Evolutionary conservation across 1,140 invertebrate species (phyloP), one percentile per base, ranked within the genome.

Genomic region (Laupala kohalensis): DNA sequence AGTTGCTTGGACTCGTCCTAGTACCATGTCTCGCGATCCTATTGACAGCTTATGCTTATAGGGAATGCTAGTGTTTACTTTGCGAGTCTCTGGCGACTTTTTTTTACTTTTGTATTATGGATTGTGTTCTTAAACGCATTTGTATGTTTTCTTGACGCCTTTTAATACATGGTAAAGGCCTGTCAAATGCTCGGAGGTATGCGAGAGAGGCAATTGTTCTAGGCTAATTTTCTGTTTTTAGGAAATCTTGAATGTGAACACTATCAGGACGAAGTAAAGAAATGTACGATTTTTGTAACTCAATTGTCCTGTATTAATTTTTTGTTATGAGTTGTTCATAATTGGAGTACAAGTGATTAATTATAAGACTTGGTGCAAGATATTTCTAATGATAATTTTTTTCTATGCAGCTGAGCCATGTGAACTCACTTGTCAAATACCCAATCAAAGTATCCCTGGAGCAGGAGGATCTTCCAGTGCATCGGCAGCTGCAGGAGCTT

Each of bases 381-480:
- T 63, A 25, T 25, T 6, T 27, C 65, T 25, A 13, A 66, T 66
- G 24, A 13, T 25, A 9, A 27, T 66, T 25, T 27, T 66, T 66
- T 13, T 69, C 74, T 77, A 83, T 83, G 62, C 80, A 88, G 88
- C 85, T 78, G 89, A 91, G 80, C 87, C 89, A 85, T 90, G 88
- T 84, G 90, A 90, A 76, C 84, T 89, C 74, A 86, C 87, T 74
- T 89, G 87, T 80, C 88, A 86, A 69, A 85, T 83, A 72, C 83
- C 83, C 74, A 86, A 86, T 80, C 84, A 90, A 80, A 87, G 86
- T 80, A 88, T 90, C 79, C 81, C 85, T 72, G 81, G 78, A 3
- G 78, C 76, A 67, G 72, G 71, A 25, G 62, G 62, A 12, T 29
- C 71, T 12, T 69, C 73, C 12, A 67, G 64, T 23, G 19, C 69